Evolutionary conservation across 2,113 vertebrate genomes (phyloP).

Genomic region (Meleagris gallopavo): DNA sequence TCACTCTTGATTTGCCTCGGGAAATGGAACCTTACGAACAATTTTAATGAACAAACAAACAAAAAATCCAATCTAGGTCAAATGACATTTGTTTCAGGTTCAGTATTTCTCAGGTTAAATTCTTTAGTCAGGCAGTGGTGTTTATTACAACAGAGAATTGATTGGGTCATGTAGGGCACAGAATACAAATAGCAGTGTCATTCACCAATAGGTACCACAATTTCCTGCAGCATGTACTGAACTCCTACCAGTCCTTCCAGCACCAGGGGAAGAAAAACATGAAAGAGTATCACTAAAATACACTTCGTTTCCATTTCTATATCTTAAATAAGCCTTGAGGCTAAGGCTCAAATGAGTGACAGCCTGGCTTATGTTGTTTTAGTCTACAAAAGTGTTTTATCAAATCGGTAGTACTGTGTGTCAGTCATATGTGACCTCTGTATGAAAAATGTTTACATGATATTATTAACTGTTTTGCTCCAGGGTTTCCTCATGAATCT

Average conservation of each 20-base stretch:
- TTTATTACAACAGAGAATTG: conserved; percentile 73
- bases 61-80: conserved; percentile 71
- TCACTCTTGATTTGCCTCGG: conserved; percentile 34
- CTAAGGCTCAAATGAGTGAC: conserved; percentile 83
- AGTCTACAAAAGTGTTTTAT: conserved; percentile 83
- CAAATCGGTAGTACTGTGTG: conserved; percentile 78
- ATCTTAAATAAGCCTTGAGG: conserved; percentile 80
- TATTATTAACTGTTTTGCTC: conserved; percentile 83
- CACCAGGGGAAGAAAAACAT: conserved; percentile 61
- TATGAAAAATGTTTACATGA: conserved; percentile 85
- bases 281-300: conserved; percentile 51
- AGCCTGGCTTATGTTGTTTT: conserved; percentile 80
- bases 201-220: conserved; percentile 74
- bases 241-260: conserved; percentile 64
- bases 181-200: conserved; percentile 77
- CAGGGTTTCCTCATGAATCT: conserved; percentile 76
- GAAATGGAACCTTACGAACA: conserved; percentile 58
- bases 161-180: conserved; percentile 75
- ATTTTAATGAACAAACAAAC: conserved; percentile 73
- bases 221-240: conserved; percentile 70
- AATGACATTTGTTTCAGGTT: conserved; percentile 75
- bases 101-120: conserved; percentile 71
- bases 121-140: conserved; percentile 62
- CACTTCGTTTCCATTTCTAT: conserved; percentile 74
- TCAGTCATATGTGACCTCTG: conserved; percentile 83